Evolutionary conservation across 2,797 vertebrate genomes (phyloP).

Genomic region (Pseudochromis fuscus): DNA sequence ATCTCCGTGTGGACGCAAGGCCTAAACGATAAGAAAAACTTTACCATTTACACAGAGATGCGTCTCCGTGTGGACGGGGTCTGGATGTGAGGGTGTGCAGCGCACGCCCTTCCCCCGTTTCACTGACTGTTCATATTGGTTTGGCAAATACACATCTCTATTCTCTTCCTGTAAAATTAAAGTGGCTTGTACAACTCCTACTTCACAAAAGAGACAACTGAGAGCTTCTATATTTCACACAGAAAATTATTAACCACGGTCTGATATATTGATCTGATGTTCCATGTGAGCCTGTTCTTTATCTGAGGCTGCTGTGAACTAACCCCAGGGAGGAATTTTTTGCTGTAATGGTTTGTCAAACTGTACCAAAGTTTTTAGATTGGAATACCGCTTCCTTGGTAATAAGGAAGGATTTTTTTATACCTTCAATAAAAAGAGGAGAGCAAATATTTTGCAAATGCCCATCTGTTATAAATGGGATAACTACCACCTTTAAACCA

Average conservation of each 20-base stretch:
- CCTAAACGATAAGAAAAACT: too few species aligned
- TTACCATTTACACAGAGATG: too few species aligned
- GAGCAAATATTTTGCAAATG: neutral
- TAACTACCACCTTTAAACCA: neutral
- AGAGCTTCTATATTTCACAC: neutral
- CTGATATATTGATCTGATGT: constrained; percentile 26
- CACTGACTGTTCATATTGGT: too few species aligned
- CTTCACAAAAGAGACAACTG: neutral
- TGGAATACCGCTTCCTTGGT: too few species aligned
- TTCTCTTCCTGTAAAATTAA: constrained; percentile 9
- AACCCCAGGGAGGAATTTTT: neutral
- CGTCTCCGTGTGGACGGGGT: too few species aligned
- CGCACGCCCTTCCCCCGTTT: too few species aligned
- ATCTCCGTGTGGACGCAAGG: too few species aligned
- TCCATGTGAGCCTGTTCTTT: neutral
- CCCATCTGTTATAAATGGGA: neutral
- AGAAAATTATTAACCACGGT: constrained; percentile 8
- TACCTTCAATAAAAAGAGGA: neutral
- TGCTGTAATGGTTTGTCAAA: constrained; percentile 8
- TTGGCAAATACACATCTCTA: neutral
- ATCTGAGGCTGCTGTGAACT: neutral
- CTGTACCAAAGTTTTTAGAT: too few species aligned
- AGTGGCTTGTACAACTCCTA: constrained; percentile 3
- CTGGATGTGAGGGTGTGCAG: too few species aligned
- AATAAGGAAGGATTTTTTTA: neutral